Conservation (phyloP, 53 echinoderm and acorn worm genomes). For the Luidia sarsii region DNA sequence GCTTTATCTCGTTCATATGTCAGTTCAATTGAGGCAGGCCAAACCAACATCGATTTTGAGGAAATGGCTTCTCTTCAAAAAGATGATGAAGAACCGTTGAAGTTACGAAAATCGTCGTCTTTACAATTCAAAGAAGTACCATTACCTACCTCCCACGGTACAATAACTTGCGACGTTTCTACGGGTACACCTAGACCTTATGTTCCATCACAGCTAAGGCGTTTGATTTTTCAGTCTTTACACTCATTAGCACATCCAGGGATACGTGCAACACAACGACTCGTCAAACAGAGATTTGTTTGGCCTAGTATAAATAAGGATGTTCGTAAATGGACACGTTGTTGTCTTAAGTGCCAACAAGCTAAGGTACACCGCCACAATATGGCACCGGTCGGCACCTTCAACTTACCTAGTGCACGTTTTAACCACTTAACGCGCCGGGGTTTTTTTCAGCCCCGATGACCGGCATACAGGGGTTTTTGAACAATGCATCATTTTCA, state of each 20-base stretch:
- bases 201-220: neutral
- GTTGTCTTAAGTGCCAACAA: constrained; percentile 40
- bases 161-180: constrained; percentile 32
- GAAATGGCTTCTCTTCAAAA: constrained; percentile 27
- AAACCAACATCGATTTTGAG: constrained; percentile 3
- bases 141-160: constrained; percentile 4
- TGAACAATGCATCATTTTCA: too few species aligned
- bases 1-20: constrained; percentile 24
- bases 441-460: too few species aligned
- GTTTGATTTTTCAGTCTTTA: constrained; percentile 31
- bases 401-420: constrained; percentile 33
- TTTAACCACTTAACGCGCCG: too few species aligned
- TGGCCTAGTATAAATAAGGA: too few species aligned
- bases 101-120: neutral
- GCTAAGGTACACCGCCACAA: constrained; percentile 43
- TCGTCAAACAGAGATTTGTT: constrained; percentile 13
- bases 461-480: too few species aligned
- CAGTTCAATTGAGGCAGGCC: neutral
- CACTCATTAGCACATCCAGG: constrained; percentile 48
- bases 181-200: constrained; percentile 24
- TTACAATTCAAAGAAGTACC: constrained; percentile 7
- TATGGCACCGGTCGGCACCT: constrained; percentile 50
- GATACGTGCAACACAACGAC: constrained; percentile 32
- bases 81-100: constrained; percentile 1
- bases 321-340: constrained; percentile 48